Evolutionary conservation across 1,140 invertebrate species (phyloP).

Genomic region (Cephus cinctus): DNA sequence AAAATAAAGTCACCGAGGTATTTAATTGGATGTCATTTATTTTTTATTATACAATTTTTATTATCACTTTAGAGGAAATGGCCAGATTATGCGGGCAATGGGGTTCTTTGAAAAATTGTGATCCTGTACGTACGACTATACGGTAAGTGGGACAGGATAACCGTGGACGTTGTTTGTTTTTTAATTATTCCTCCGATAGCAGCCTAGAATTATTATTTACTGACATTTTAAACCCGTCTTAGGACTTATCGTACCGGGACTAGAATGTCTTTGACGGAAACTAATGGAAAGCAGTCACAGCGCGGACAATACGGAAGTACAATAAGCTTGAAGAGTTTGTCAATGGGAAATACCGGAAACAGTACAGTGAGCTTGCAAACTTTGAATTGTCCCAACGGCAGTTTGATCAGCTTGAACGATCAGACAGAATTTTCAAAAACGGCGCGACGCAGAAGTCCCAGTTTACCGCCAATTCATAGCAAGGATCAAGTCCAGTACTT

Average conservation of each 20-base stretch:
- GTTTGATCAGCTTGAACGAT: constrained; percentile 39
- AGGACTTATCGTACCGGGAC: too few relatives aligned
- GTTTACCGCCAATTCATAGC: constrained; percentile 60
- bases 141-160: too few relatives aligned
- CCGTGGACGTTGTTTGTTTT: too few relatives aligned
- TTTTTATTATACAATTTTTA: constrained; percentile 17
- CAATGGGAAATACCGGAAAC: constrained; percentile 23
- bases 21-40: too few relatives aligned
- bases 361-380: constrained; percentile 27
- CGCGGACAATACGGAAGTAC: constrained; percentile 36
- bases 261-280: constrained; percentile 30
- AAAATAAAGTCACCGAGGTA: not conserved
- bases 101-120: constrained; percentile 36
- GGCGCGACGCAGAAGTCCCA: constrained; percentile 58
- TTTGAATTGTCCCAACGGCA: constrained; percentile 33
- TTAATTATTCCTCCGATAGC: too few relatives aligned
- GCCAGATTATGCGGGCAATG: constrained; percentile 60
- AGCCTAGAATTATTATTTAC: too few relatives aligned
- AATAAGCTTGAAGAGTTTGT: constrained; percentile 35
- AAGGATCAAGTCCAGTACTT: constrained; percentile 42
- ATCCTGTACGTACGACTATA: constrained; percentile 26
- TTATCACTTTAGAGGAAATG: constrained; percentile 61
- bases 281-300: constrained; percentile 25
- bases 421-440: constrained; percentile 26
- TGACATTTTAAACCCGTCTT: too few relatives aligned